phyloP scores from a whole-genome alignment of 2,797 vertebrate species.

The Pangasius larnaudii region DNA sequence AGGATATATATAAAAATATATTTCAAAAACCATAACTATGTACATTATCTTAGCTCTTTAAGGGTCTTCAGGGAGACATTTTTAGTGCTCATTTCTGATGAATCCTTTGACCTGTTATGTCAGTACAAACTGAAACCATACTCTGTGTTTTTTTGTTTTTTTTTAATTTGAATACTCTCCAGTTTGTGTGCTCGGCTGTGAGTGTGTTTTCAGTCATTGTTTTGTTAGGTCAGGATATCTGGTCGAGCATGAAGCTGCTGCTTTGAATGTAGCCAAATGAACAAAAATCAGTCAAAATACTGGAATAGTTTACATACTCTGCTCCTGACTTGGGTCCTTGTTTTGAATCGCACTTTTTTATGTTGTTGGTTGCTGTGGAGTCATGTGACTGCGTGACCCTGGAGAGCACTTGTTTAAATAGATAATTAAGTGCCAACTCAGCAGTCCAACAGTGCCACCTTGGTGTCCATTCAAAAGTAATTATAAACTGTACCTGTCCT shows the following conservation, averaged over 20 bases:
- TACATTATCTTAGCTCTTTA: not conserved
- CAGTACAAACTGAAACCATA: not conserved
- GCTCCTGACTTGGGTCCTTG: slow-evolving; percentile 25
- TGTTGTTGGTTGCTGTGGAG: slow-evolving; percentile 41
- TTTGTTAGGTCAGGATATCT: slow-evolving; percentile 44
- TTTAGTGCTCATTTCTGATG: not conserved
- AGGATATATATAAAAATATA: no score
- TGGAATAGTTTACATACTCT: slow-evolving; percentile 36
- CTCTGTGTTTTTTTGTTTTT: not conserved
- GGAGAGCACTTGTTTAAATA: slow-evolving; percentile 28
- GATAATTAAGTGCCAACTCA: slow-evolving; percentile 19
- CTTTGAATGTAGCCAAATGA: slow-evolving; percentile 75
- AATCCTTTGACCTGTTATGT: not conserved
- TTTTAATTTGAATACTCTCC: slow-evolving; percentile 35
- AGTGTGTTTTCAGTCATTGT: slow-evolving; percentile 37
- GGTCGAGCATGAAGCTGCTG: slow-evolving; percentile 46
- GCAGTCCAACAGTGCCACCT: slow-evolving; percentile 46
- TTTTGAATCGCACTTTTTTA: slow-evolving; percentile 47
- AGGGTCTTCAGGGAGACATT: not conserved
- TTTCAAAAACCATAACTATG: not conserved
- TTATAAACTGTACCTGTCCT: slow-evolving; percentile 4
- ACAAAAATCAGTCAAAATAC: slow-evolving; percentile 54
- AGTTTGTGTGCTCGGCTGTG: slow-evolving; percentile 18
- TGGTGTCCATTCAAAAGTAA: slow-evolving; percentile 8
- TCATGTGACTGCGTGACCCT: slow-evolving; percentile 34